Conservation (phyloP, 2,113 vertebrate genomes). For the Stegostoma tigrinum region DNA sequence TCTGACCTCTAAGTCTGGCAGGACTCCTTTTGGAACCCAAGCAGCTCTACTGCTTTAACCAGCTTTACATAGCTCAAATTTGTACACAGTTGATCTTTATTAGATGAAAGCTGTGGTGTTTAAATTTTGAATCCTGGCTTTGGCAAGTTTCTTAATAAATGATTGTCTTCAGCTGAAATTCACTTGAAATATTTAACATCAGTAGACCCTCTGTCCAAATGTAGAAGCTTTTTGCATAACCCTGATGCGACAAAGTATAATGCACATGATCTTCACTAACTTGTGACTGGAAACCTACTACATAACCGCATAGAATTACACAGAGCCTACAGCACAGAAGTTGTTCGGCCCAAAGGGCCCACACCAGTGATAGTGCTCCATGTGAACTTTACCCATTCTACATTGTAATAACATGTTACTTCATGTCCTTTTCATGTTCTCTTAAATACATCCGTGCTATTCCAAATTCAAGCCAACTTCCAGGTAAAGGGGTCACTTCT, state of each 20-base stretch:
- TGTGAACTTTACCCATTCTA: too few relatives aligned
- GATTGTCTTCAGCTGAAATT: not conserved
- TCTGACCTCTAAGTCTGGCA: not conserved
- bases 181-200: not conserved
- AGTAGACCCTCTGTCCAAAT: not conserved
- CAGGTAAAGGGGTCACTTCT: not conserved
- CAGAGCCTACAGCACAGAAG: too few relatives aligned
- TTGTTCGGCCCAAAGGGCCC: too few relatives aligned
- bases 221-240: not conserved
- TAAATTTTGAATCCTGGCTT: not conserved
- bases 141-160: slow-evolving; percentile 20
- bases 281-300: not conserved
- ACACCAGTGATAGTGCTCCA: too few relatives aligned
- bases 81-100: not conserved
- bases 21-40: not conserved
- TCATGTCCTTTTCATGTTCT: not conserved
- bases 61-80: not conserved
- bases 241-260: not conserved
- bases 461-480: not conserved
- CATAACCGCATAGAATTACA: not conserved
- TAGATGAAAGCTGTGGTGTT: not conserved
- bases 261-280: not conserved
- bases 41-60: not conserved
- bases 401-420: too few relatives aligned
- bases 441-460: not conserved